Conservation (phyloP, 2,113 vertebrate genomes). For the Pipa parva region DNA sequence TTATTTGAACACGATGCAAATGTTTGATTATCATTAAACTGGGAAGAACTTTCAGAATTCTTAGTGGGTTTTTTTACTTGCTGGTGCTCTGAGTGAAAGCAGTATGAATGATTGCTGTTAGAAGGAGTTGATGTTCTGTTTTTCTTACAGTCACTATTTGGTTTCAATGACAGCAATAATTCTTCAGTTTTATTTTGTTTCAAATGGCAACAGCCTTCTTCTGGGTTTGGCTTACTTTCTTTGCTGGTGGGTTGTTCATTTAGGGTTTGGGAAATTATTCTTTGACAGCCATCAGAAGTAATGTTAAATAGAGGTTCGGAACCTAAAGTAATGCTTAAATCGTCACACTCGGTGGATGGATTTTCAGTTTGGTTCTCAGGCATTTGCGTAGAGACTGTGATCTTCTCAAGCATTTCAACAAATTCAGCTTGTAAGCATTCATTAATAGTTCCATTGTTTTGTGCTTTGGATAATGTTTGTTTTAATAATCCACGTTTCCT, state of each 20-base stretch:
- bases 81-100: conserved; percentile 44
- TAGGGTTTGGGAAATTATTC: conserved; percentile 22
- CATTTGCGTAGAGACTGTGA: conserved; percentile 60
- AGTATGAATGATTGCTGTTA: conserved; percentile 46
- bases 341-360: conserved; percentile 45
- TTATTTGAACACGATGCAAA: conserved; percentile 25
- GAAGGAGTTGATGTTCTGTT: conserved; percentile 41
- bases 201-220: not conserved
- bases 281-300: not conserved
- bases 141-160: conserved; percentile 50
- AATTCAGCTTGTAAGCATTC: conserved; percentile 42
- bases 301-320: not conserved
- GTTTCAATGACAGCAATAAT: conserved; percentile 43
- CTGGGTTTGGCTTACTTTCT: conserved; percentile 41
- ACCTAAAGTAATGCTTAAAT: conserved; percentile 7
- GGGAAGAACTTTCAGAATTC: conserved; percentile 30
- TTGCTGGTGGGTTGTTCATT: conserved; percentile 40
- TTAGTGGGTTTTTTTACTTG: conserved; percentile 44
- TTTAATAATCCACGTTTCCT: conserved; percentile 23
- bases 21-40: conserved; percentile 21
- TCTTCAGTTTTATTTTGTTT: conserved; percentile 24
- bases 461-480: conserved; percentile 52
- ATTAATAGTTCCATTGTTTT: conserved; percentile 63
- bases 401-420: conserved; percentile 52
- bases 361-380: conserved; percentile 61